Base-by-base conservation (phyloP, 1,140 invertebrate genomes). In the Parapsyche elsis region DNA sequence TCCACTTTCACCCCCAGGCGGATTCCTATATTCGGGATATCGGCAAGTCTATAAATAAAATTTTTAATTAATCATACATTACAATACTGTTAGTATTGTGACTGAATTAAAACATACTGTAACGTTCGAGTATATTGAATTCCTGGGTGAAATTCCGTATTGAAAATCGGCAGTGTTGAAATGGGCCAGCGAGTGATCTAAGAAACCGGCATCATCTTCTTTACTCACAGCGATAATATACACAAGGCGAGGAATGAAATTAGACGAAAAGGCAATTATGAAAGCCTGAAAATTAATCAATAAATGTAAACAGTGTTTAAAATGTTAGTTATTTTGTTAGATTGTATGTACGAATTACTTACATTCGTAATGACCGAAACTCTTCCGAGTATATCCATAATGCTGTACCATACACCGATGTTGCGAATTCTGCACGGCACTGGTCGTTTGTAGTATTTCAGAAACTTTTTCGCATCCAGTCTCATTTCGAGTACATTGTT, bases 211-310 rank as follows among this genome's bases (percentile, higher is more conserved):
- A 64, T 97, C 85, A 12, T 89, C 91, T 16, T 92, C 86, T 86
- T 94, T 87, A 71, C 90, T 92, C 7, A 92, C 90, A 1, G 87
- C 86, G 45, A 92, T 87, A 81, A 89, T 89, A 87, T 99, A 99
- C 10, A 99, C 94, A 59, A 99, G 84, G 64, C 95, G 92, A n/a
- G 98, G 98, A 80, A 99, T 96, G 87, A 99, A 98, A 85, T 99
- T 97, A 0, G 97, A 99, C 0, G 98, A 99, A 89, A 99, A 99
- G 59, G 98, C 98, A 85, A 99, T 99, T 80, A 81, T 83, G 49
- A 83, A 83, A 38, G 81, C 81, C 81, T 83, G 70, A 49, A 30
- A 71, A 38, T 53, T n/a, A n/a, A n/a, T n/a, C n/a, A n/a, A n/a
- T n/a, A n/a, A n/a, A n/a, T n/a, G n/a, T n/a, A n/a, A n/a, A n/a